phyloP scores from a whole-genome alignment of 2,113 vertebrate genomes.

The Podiceps cristatus region DNA sequence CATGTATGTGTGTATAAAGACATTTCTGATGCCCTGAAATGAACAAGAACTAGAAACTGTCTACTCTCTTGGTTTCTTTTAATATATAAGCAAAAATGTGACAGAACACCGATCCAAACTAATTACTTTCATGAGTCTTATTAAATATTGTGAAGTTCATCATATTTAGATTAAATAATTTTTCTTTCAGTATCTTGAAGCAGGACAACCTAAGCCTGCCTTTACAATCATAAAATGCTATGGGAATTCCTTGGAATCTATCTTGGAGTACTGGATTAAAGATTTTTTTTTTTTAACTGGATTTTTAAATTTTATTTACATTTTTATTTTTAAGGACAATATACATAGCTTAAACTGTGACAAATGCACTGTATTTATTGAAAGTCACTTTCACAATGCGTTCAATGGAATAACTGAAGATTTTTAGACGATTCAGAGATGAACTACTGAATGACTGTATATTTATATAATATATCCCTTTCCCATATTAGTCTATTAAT shows the following conservation, averaged over 20 bases:
- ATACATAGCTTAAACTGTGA: background rate
- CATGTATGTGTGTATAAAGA: fast-evolving
- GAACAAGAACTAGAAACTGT: background rate
- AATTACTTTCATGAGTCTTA: background rate
- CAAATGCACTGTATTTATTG: background rate
- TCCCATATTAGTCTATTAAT: background rate
- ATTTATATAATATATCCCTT: background rate
- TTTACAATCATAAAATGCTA: background rate
- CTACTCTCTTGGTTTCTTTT: background rate
- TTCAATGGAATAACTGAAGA: background rate
- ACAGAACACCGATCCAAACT: background rate
- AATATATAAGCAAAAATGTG: background rate
- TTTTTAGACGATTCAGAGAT: background rate
- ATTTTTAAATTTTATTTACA: too few relatives aligned
- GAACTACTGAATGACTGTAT: background rate
- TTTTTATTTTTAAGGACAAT: background rate
- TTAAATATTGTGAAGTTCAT: background rate
- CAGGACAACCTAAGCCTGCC: background rate
- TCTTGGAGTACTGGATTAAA: background rate
- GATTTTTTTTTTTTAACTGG: too few relatives aligned
- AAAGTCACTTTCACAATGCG: background rate
- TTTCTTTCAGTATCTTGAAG: background rate
- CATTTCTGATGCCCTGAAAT: background rate
- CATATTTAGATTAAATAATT: background rate
- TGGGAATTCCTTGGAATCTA: background rate